Base-by-base conservation (phyloP, 1,140 invertebrate genomes). In the Aphis gossypii region DNA sequence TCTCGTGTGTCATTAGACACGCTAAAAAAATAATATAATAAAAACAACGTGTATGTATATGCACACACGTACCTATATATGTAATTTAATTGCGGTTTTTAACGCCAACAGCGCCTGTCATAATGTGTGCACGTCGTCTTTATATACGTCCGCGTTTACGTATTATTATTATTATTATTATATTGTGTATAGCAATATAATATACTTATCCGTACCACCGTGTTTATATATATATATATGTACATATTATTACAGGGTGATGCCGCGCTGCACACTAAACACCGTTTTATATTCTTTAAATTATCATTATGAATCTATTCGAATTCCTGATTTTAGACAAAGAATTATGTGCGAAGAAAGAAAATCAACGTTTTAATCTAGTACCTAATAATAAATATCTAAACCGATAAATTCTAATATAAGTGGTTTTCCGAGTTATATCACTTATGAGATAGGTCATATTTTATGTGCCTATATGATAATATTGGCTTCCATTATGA, bases 21-120 rank as follows among this genome's bases (percentile, higher is more conserved):
- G 88, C 51, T 60, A 90, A 90, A 90, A 60, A 90, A 38, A 90
- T 25, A 25, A 38, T 76, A 76, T n/a, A 76, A 76, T n/a, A 76
- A 76, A 76, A 76, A 76, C 14, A 87, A 87, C 44, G n/a, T 86
- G 25, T 9, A 30, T 20, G 48, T 11, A 18, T n/a, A 41, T 14
- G 25, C 25, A 56, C 38, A 60, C 23, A 30, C 20, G 56, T 60
- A 60, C 87, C n/a, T n/a, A 41, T n/a, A 41, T n/a, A 23, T 90
- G 41, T 89, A 89, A 89, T 60, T 90, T 90, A 90, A 90, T 90
- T 90, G 88, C 38, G 88, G 88, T 89, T 90, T 90, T 90, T 90
- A 90, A 90, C 88, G 88, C 88, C 88, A 60, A 60, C 88, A 38
- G 89, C 38, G 89, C 89, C 54, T 68, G 89, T 90, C 56, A 68